Base-by-base conservation (phyloP, 30 jellyfish, hydroid and myxozoan species). In the Turritopsis dohrnii region DNA sequence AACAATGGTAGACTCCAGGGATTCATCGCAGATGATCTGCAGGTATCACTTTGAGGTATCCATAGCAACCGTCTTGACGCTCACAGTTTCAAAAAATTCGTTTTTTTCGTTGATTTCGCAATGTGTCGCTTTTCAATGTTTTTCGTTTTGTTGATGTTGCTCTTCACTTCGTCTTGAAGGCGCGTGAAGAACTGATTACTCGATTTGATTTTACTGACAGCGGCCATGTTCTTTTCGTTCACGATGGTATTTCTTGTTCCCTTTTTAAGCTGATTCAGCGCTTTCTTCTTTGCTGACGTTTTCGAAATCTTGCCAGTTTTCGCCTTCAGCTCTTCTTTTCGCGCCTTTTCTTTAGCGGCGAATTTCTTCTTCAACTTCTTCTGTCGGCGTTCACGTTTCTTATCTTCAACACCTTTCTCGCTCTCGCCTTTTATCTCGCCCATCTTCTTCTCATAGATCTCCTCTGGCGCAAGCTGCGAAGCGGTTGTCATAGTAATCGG, bases 401-500 rank as follows among this genome's bases (percentile, higher is more conserved):
- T 81, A 23, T 85, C 92, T 21, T 66, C 71, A 3, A 26, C 75
- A 0, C 90, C 24, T 54, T 85, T 85, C 52, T 85, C 92, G 71
- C 89, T 72, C 28, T 85, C 92, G 30, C 92, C 92, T 60, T 76
- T 85, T 16, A 28, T 81, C 28, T 75, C 92, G 0, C 89, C 75
- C 7, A 3, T 75, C 73, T 75, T 75, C 30, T 75, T 85, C 65
- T 79, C 89, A 71, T 74, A 72, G 1, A 85, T 28, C 24, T 85
- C 92, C 41, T 85, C 92, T 0, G 92, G 92, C 13, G 92, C 92
- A 26, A 85, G 53, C 28, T 76, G 92, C 53, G 87, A 28, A 17
- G 89, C 92, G 19, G 79, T 82, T 72, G 96, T 89, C 79, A 88
- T 88, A 8, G 95, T 86, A 20, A 88, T 89, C 27, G 99, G 99